Conservation (phyloP, 2,888 invertebrate species). For the Erannis defoliaria region DNA sequence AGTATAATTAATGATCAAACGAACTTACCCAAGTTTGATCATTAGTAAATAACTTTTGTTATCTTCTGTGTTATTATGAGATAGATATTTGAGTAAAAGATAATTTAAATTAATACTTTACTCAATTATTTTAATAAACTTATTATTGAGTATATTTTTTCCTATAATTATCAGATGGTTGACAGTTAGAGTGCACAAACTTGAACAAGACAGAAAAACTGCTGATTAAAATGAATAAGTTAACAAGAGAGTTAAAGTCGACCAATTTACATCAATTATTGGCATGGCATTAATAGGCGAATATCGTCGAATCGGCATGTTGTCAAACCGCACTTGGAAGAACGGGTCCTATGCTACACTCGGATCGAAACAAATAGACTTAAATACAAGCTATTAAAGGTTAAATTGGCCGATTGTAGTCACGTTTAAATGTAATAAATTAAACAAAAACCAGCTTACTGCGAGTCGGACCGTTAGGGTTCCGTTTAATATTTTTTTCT, state of each 20-base stretch:
- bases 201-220: neutral
- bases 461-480: too few species aligned
- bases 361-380: too few species aligned
- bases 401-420: constrained; percentile 11
- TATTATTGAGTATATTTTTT: too few species aligned
- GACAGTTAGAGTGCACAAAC: neutral
- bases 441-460: too few species aligned
- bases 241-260: constrained; percentile 38
- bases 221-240: constrained; percentile 12
- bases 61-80: too few species aligned
- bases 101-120: too few species aligned
- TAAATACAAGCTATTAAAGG: constrained; percentile 13
- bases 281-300: constrained; percentile 53
- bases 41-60: too few species aligned
- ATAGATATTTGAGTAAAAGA: too few species aligned
- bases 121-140: too few species aligned
- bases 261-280: constrained; percentile 63
- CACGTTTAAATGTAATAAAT: too few species aligned
- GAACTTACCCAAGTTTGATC: neutral
- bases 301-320: constrained; percentile 32
- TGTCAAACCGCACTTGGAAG: constrained; percentile 8
- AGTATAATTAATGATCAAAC: neutral
- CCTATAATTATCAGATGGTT: too few species aligned
- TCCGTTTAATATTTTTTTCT: too few species aligned
- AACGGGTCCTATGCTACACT: constrained; percentile 15